These are phyloP conservation scores for Cosmia pyralina DNA, from an alignment of 2,888 invertebrate species.

Conservation along the genomic window DNA sequence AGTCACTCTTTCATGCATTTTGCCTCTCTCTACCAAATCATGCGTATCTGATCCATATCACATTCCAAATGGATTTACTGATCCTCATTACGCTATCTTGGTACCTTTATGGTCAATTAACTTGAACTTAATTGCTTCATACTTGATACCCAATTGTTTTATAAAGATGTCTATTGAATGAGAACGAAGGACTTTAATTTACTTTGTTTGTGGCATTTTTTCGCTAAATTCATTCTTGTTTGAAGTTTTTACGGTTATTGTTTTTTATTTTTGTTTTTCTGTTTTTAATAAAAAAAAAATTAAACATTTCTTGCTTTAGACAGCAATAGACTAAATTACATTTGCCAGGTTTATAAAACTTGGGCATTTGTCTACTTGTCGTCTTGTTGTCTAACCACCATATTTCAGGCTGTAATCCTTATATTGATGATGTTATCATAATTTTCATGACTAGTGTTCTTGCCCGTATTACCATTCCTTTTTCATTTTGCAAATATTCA, in stretches of 20 bases:
- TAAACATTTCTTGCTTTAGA: too few relatives aligned
- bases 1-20: too few relatives aligned
- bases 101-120: conserved; percentile 59
- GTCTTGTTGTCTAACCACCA: not conserved
- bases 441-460: not conserved
- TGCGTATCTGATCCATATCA: too few relatives aligned
- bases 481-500: not conserved
- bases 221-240: conserved; percentile 5
- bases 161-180: conserved; percentile 58
- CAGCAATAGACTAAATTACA: too few relatives aligned
- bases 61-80: conserved; percentile 19
- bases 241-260: conserved; percentile 16
- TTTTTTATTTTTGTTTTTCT: conserved; percentile 1
- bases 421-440: not conserved
- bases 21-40: too few relatives aligned
- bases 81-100: not conserved
- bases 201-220: conserved; percentile 36
- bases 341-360: not conserved
- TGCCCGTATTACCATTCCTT: not conserved
- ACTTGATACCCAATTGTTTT: conserved; percentile 62
- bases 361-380: not conserved
- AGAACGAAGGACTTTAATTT: conserved; percentile 39
- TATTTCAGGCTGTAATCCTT: not conserved
- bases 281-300: not conserved
- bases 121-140: conserved; percentile 63